Evolutionary conservation across 2,888 invertebrate genomes (phyloP), one percentile per base, ranked within the genome.

Genomic region (Hipparchia semele): DNA sequence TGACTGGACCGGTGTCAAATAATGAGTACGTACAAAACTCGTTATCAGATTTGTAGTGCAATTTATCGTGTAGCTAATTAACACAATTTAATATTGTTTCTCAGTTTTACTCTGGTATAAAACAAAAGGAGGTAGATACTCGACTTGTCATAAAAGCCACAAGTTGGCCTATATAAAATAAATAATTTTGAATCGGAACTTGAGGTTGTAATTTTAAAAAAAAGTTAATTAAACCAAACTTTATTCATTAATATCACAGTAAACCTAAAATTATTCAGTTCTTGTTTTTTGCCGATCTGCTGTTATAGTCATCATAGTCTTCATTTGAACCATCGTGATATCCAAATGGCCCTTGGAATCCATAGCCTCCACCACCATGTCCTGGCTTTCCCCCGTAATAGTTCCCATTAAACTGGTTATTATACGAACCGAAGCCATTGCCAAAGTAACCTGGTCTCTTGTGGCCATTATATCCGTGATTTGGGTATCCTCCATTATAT

Each of bases 361-460:
- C 80, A 23, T 79, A 78, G 2, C 78, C 78, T 62, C 56, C 76
- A 5, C 78, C 77, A 59, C 56, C 75, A 78, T 12, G 76, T 33
- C 65, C 65, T 7, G 65, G 53, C 33, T 23, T 53, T 79, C 79
- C 81, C 7, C 84, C 84, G 68, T 90, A 86, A 73, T 88, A 91
- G 79, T 92, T 92, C 0, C 93, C 94, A 74, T 93, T 92, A 72
- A 89, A 94, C 75, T 92, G 92, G 77, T 82, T 90, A 77, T 92
- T 92, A 77, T 83, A 83, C 0, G 82, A 82, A 13, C 89, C 89
- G 71, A 84, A 82, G 0, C 91, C 90, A 70, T 90, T 89, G 2
- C 85, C 84, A 66, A 80, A 85, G 75, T 85, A 83, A 33, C 86
- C 87, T 68, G 88, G 90, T 75, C 82, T 82, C 62, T 80, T 78